Evolutionary conservation across 2,797 vertebrate genomes (phyloP), one percentile per base, ranked within the genome.

Genomic region (Arctocebus calabarensis): DNA sequence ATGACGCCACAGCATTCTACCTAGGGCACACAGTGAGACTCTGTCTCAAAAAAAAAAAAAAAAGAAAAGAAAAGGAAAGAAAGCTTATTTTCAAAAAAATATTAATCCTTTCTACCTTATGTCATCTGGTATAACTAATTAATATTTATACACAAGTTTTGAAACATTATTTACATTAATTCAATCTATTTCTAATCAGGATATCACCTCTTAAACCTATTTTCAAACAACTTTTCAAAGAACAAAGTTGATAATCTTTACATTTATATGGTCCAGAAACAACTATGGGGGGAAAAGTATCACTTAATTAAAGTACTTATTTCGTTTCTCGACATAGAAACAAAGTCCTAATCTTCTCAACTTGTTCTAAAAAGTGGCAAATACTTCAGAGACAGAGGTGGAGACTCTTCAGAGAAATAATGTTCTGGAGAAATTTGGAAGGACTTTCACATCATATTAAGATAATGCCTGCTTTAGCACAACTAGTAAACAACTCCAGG

Each of bases 261-360:
- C 25, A 59, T 77, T 82, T 61, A 97, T 84, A 94, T 20, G 85
- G 70, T 32, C 43, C 94, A 96, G 85, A 89, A 84, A 96, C 55
- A 92, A 97, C 81, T 94, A 70, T 83, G 34, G 25, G 13, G 64
- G 25, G 29, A n/a, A 32, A 89, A 84, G 82, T 23, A 2, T 78
- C 94, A 97, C 90, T 96, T 91, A 90, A 92, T 92, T 94, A 57
- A 98, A 97, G 94, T 68, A 97, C 88, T 43, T 43, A 43, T 43
- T 43, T 43, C 8, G 43, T 94, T 94, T 96, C 93, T 96, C 87
- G 57, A 90, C 52, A 96, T 0, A 94, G 52, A 45, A 77, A 88
- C 12, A 64, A 79, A 66, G 37, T 75, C 73, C 70, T 88, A 88
- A 52, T 90, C 52, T 64, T 64, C 19, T 40, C 82, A 77, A 57